Percentiles rank a stretch among this genome's conserved stretches.
Evolutionary conservation across 2,888 invertebrate genomes (phyloP).

Genomic region (Cosmorhoe ocellata): DNA sequence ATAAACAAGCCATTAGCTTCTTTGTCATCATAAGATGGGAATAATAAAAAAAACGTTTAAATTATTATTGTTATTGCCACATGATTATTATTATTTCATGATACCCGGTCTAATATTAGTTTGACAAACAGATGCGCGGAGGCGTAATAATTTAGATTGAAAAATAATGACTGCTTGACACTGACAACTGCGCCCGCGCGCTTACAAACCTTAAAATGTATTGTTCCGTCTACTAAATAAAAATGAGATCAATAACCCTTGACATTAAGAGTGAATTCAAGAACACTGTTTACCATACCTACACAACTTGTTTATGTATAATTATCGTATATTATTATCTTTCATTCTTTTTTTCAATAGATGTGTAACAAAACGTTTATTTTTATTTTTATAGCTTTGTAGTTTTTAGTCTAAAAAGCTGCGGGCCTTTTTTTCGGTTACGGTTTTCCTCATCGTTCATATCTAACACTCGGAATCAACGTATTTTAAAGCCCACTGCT

Average conservation of each 20-base stretch:
- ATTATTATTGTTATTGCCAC: too few relatives aligned
- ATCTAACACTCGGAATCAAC: slow-evolving; percentile 21
- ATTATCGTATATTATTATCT: too few relatives aligned
- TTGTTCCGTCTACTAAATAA: slow-evolving; percentile 33
- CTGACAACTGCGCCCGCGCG: slow-evolving; percentile 43
- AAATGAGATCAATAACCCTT: slow-evolving; percentile 52
- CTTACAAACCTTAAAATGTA: slow-evolving; percentile 47
- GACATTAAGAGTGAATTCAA: slow-evolving; percentile 47
- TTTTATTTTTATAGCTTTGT: too few relatives aligned
- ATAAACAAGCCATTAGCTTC: background rate
- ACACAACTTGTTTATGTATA: slow-evolving; percentile 26
- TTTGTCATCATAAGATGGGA: too few relatives aligned
- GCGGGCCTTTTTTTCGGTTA: too few relatives aligned
- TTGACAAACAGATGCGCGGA: slow-evolving; percentile 51
- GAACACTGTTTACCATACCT: slow-evolving; percentile 31
- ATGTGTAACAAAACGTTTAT: too few relatives aligned
- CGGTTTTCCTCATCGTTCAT: slow-evolving; percentile 14
- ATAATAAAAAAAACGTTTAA: too few relatives aligned
- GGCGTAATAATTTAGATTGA: slow-evolving; percentile 67
- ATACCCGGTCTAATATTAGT: slow-evolving; percentile 16
- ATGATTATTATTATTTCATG: slow-evolving; percentile 37
- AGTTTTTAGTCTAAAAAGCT: too few relatives aligned
- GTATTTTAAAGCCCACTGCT: slow-evolving; percentile 8
- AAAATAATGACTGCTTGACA: slow-evolving; percentile 56
- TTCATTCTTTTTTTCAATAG: too few relatives aligned